Base-by-base conservation (phyloP, 2,113 vertebrate species). In the Cyphomyrus discorhynchus region DNA sequence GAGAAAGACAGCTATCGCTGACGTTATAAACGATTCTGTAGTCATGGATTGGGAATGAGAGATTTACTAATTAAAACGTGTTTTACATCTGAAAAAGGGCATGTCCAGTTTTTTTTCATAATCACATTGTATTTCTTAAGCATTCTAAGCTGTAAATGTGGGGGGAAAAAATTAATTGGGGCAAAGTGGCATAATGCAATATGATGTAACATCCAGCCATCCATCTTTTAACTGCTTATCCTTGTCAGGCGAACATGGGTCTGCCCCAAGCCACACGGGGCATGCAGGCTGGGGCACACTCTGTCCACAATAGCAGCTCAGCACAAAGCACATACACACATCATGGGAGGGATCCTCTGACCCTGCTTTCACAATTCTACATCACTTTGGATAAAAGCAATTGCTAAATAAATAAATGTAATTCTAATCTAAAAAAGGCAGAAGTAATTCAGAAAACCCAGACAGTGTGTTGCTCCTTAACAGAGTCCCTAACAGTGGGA, bases 401-500 rank as follows among this genome's bases (percentile, higher is more conserved):
- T 31, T 70, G 13, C 62, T 27, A 31, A 13, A 70, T 3, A 27
- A 31, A 70, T 31, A 31, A 31, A 31, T 70, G 62, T 31, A 70
- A 70, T 31, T 70, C n/a, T 31, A 66, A 45, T 45, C 77, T 8
- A 45, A 42, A 82, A 82, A 45, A 27, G 5, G 17, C 5, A 45
- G 39, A 19, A 56, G 53, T 45, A 42, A 21, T 6, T 82, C 77
- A 45, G 35, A 42, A 21, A 45, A 19, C 39, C 19, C 77, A 82
- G 45, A 89, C 90, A 92, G 92, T 77, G 89, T 92, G 83, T 21
- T 70, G 88, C 89, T 56, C 50, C 45, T 86, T 3, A n/a, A 19
- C 27, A 47, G 31, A 42, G 2, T 42, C 58, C 2, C 84, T 66
- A 87, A 92, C 92, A 88, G 90, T 91, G 56, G 86, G 35, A 84